Base-by-base conservation (phyloP, 2,888 invertebrate species). In the Rosalia funebris region DNA sequence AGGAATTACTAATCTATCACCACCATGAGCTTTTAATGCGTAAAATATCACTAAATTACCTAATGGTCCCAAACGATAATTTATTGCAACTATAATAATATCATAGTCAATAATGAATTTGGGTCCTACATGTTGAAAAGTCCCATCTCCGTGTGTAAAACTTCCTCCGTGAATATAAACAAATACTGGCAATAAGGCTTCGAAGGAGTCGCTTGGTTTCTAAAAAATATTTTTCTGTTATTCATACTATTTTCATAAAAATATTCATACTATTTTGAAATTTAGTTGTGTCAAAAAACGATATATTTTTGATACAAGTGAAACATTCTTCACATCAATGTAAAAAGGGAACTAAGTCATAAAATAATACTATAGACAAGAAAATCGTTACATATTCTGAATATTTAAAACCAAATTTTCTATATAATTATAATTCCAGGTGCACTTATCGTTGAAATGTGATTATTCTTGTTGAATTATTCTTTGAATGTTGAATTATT, bases 111-210 rank as follows among this genome's bases (percentile, higher is more conserved):
- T 60, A 10, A 70, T 53, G 60, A 59, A 67, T 39, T 69, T 54
- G 32, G 71, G 70, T 14, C 68, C 65, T 42, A 58, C 56, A 1
- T 36, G 19, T 36, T 65, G 44, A 31, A 46, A 41, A 15, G 57
- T 64, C 1, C 57, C 65, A 57, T 64, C 59, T 1, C 56, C 50
- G 2, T 20, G 15, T n/a, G 14, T 57, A 39, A 69, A 74, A 1
- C 62, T 69, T 2, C 76, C 76, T 4, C 75, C 76, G 41, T 72
- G 70, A 15, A 76, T 65, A 47, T 57, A 74, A 11, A 75, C 66
- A 63, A 72, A 69, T 0, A 76, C 75, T 25, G 73, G 70, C 36
- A 62, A 50, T 12, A 44, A 31, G n/a, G 20, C 25, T 25, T 34
- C 17, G 1, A 37, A 1, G 5, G 10, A 2, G 2, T 55, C 12